A percentile compares a stretch with the other conserved stretches of the same genome.
phyloP scores from a whole-genome alignment of 1,140 invertebrate genomes.

The Argopecten irradians region DNA sequence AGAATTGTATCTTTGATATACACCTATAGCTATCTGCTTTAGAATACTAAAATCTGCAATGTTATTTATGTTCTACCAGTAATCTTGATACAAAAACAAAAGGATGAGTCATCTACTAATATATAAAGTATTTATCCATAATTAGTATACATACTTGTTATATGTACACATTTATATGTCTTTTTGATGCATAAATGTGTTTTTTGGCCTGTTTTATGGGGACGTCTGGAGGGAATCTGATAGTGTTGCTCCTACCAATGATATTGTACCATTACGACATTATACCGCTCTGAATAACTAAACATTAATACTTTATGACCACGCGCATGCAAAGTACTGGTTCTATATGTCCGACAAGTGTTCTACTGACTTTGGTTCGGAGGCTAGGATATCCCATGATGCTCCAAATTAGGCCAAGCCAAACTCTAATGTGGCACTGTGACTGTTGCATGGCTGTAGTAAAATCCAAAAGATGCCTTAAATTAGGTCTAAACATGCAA shows the following conservation, averaged over 20 bases:
- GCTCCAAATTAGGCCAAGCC: slow-evolving; percentile 14
- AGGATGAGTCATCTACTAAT: not conserved
- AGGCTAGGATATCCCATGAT: slow-evolving; percentile 6
- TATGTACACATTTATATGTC: not conserved
- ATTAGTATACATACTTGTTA: no score
- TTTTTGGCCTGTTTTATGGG: not conserved
- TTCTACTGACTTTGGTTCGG: not conserved
- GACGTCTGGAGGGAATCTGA: not conserved
- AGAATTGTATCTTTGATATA: no score
- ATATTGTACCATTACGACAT: not conserved
- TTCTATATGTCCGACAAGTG: not conserved
- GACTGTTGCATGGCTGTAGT: not conserved
- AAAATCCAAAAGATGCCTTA: not conserved
- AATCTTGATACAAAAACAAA: no score
- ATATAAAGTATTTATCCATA: not conserved
- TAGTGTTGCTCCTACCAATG: not conserved
- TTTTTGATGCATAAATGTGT: not conserved
- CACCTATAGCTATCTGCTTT: no score
- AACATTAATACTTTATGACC: slow-evolving; percentile 1
- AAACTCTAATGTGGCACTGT: not conserved
- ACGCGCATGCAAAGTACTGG: not conserved
- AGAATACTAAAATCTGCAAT: no score
- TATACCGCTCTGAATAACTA: not conserved
- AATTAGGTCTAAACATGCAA: slow-evolving; percentile 1
- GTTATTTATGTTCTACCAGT: no score